Conservation (phyloP, 92 coral and sea anemone species). For the Epizoanthus ramosus region DNA sequence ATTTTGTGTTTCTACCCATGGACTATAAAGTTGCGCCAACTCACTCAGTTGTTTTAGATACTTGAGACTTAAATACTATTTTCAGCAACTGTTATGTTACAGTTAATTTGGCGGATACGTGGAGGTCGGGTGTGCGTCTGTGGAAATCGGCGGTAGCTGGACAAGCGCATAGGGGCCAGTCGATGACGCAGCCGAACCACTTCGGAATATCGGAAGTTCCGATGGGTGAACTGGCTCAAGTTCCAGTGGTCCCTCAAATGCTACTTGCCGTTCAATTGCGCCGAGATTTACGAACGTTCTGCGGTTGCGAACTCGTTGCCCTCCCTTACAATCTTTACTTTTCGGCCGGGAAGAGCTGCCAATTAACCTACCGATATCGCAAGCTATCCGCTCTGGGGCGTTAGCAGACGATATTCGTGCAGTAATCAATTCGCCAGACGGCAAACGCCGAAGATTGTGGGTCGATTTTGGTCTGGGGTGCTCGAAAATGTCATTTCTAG, state of each 20-base stretch:
- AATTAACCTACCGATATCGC: slow-evolving; percentile 54
- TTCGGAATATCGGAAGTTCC: slow-evolving; percentile 76
- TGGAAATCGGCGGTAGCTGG: slow-evolving; percentile 87
- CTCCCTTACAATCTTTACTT: slow-evolving; percentile 25
- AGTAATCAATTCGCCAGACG: slow-evolving; percentile 49
- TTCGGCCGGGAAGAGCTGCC: slow-evolving; percentile 32
- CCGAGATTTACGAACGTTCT: slow-evolving; percentile 70
- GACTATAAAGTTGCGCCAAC: no score
- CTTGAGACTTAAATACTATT: not conserved
- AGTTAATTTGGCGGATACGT: slow-evolving; percentile 57
- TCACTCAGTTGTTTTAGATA: no score
- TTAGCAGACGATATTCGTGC: slow-evolving; percentile 77
- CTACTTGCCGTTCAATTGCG: slow-evolving; percentile 53
- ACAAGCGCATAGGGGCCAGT: slow-evolving; percentile 75
- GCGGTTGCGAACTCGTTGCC: not conserved
- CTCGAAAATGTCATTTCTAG: slow-evolving; percentile 29
- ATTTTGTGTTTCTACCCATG: no score
- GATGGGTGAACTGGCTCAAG: slow-evolving; percentile 77
- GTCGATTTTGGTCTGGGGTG: slow-evolving; percentile 71
- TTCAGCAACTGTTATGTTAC: not conserved
- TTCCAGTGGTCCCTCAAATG: slow-evolving; percentile 69
- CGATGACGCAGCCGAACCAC: slow-evolving; percentile 62
- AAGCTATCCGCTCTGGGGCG: slow-evolving; percentile 60
- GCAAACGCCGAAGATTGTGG: slow-evolving; percentile 49
- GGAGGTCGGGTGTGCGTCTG: slow-evolving; percentile 50